These are phyloP conservation scores for Oscheius sp. DNA, from an alignment of 1,140 invertebrate genomes.

Conservation along the genomic window DNA sequence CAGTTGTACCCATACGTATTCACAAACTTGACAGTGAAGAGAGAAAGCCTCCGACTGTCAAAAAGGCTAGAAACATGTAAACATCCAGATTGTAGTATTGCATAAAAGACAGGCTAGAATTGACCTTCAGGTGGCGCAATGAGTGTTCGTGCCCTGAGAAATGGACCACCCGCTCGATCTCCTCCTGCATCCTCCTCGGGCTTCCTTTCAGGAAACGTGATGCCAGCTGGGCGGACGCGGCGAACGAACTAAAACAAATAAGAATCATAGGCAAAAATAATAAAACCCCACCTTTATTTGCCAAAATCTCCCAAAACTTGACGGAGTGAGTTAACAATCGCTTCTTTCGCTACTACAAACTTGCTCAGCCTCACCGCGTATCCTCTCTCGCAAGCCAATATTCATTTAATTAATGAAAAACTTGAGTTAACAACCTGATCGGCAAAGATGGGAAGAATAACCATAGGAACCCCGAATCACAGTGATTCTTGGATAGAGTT, in stretches of 20 bases:
- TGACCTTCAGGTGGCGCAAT: background rate
- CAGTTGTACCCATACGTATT: too few species aligned
- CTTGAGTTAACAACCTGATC: conserved; percentile 55
- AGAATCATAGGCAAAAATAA: background rate
- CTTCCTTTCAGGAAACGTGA: background rate
- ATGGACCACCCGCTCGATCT: background rate
- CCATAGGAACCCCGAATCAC: conserved; percentile 63
- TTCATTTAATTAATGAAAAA: background rate
- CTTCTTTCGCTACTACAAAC: conserved; percentile 38
- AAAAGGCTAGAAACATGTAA: background rate
- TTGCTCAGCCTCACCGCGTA: conserved; percentile 42
- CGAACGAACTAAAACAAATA: conserved; percentile 1
- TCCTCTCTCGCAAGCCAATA: conserved; percentile 27
- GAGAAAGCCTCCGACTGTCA: background rate
- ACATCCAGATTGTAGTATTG: conserved; percentile 18
- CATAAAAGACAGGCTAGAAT: background rate
- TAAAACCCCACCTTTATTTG: background rate
- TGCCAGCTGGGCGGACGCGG: background rate
- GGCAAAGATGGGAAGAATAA: conserved; percentile 64
- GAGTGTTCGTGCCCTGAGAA: background rate
- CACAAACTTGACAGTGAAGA: too few species aligned
- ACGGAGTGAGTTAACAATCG: conserved; percentile 17
- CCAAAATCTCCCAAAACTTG: conserved; percentile 1
- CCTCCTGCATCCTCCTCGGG: background rate
- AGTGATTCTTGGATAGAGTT: conserved; percentile 63